Percentiles rank a stretch among this genome's conserved stretches.
These are phyloP conservation scores for Phoebastria nigripes DNA, from an alignment of 2,797 vertebrate genomes.

Conservation along the genomic window DNA sequence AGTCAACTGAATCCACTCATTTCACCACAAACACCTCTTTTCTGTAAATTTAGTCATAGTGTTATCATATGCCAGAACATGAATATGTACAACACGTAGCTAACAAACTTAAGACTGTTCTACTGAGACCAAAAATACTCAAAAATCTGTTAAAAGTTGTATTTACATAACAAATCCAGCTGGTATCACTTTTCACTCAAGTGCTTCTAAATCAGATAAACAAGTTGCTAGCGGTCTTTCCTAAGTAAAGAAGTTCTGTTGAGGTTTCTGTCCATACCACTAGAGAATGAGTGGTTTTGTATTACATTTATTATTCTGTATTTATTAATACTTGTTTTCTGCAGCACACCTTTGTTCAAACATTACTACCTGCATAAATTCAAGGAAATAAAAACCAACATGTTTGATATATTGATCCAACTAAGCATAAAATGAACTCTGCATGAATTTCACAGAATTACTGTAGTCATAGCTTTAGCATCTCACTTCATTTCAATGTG, in stretches of 20 bases:
- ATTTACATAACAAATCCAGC: neutral
- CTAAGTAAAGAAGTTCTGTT: neutral
- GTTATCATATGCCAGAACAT: neutral
- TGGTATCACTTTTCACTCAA: neutral
- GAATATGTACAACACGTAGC: neutral
- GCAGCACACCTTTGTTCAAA: neutral
- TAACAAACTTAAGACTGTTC: neutral
- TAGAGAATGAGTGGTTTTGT: neutral
- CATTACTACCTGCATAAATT: neutral
- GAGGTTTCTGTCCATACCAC: neutral
- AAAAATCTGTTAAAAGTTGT: neutral
- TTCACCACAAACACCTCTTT: neutral
- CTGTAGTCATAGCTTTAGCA: neutral
- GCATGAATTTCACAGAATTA: neutral
- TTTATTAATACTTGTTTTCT: neutral
- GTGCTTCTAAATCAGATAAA: neutral
- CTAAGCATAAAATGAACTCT: neutral
- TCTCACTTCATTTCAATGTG: neutral
- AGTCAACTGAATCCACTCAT: neutral
- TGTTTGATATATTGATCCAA: neutral
- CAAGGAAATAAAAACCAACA: neutral
- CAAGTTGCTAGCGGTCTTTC: neutral
- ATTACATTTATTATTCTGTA: neutral
- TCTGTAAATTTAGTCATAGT: neutral
- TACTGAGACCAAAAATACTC: neutral